phyloP scores from a whole-genome alignment of 1,140 invertebrate species.

The Drosophila lacteicornis region DNA sequence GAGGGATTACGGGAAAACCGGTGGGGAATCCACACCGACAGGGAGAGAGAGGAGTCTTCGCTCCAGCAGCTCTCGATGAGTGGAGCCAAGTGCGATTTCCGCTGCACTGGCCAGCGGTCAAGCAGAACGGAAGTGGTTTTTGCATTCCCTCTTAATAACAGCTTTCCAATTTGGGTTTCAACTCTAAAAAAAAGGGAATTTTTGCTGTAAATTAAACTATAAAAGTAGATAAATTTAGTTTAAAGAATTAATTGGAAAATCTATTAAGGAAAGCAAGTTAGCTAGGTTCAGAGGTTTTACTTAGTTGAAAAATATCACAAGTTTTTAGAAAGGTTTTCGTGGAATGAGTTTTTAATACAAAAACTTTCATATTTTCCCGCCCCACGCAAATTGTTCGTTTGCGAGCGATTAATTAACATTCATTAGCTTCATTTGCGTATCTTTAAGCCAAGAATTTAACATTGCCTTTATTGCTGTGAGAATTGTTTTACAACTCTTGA shows the following conservation, averaged over 20 bases:
- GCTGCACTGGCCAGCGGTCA: constrained; percentile 64
- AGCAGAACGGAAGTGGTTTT: constrained; percentile 70
- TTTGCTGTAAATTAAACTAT: background rate
- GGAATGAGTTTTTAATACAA: background rate
- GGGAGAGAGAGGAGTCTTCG: constrained; percentile 17
- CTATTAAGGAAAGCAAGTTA: background rate
- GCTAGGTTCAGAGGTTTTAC: too few relatives aligned
- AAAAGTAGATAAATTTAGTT: background rate
- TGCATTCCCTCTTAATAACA: constrained; percentile 42
- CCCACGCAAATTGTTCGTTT: constrained; percentile 38
- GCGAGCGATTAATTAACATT: constrained; percentile 52
- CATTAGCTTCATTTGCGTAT: constrained; percentile 42
- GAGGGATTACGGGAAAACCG: constrained; percentile 3
- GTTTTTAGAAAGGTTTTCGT: background rate
- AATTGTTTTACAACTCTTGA: constrained; percentile 41
- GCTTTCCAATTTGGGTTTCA: constrained; percentile 9
- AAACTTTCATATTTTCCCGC: constrained; percentile 33
- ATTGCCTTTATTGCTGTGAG: constrained; percentile 50
- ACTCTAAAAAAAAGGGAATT: constrained; percentile 13
- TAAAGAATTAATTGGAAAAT: background rate
- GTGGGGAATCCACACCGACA: constrained; percentile 33
- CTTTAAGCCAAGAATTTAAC: constrained; percentile 37
- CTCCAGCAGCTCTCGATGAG: constrained; percentile 29
- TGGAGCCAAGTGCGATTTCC: constrained; percentile 58
- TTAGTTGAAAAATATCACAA: background rate